phyloP scores from a whole-genome alignment of 1,140 invertebrate genomes.

The Pogonomyrmex barbatus region DNA sequence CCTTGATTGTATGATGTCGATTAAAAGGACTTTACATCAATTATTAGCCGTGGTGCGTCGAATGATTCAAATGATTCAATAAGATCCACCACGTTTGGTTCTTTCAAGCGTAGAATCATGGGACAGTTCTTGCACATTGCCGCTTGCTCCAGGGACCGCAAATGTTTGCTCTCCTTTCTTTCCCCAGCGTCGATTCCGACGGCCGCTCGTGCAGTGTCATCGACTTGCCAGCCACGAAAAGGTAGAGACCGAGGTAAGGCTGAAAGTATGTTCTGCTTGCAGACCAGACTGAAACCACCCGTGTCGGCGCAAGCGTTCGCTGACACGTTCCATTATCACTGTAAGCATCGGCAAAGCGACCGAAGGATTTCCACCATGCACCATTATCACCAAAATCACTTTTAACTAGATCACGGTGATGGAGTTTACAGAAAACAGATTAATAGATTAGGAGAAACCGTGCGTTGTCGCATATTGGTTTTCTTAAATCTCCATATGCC shows the following conservation, averaged over 20 bases:
- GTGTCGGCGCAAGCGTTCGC: slow-evolving; percentile 87
- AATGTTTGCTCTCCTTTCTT: slow-evolving; percentile 68
- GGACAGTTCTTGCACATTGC: slow-evolving; percentile 74
- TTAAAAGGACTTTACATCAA: slow-evolving; percentile 47
- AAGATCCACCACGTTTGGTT: slow-evolving; percentile 76
- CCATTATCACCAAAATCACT: slow-evolving; percentile 23
- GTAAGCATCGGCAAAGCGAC: slow-evolving; percentile 71
- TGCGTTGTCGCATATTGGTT: not conserved
- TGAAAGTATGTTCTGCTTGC: slow-evolving; percentile 87
- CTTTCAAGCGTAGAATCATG: slow-evolving; percentile 63
- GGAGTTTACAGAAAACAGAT: slow-evolving; percentile 43
- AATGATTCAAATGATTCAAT: slow-evolving; percentile 72
- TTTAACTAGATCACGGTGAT: slow-evolving; percentile 35
- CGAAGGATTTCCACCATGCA: slow-evolving; percentile 23
- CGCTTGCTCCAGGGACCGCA: slow-evolving; percentile 68
- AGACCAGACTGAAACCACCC: slow-evolving; percentile 88
- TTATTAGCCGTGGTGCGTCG: slow-evolving; percentile 63
- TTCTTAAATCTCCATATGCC: not conserved
- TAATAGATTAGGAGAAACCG: slow-evolving; percentile 26
- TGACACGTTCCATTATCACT: slow-evolving; percentile 89
- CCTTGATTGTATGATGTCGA: not conserved
- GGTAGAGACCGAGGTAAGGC: slow-evolving; percentile 87
- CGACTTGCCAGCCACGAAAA: slow-evolving; percentile 87
- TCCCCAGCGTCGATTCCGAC: slow-evolving; percentile 45
- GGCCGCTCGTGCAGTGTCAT: slow-evolving; percentile 65